Evolutionary conservation across 2,888 invertebrate genomes (phyloP), one percentile per base, ranked within the genome.

Genomic region (Coremacera marginata): DNA sequence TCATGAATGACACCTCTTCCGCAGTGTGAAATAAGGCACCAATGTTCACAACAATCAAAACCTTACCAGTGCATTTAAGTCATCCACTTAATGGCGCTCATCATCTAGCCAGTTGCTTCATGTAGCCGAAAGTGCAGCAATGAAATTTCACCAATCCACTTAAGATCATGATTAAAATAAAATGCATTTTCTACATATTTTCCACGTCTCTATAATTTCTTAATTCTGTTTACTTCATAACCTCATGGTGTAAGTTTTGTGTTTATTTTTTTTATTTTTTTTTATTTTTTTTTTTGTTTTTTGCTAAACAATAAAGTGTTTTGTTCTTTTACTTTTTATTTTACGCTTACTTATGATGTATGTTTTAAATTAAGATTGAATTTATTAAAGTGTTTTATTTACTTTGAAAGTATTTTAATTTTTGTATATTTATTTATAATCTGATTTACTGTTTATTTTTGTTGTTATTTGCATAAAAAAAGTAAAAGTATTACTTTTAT

Each of bases 131-230:
- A n/a, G n/a, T n/a, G n/a, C n/a, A n/a, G n/a, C n/a, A n/a, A n/a
- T n/a, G n/a, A n/a, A n/a, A n/a, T n/a, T 31, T 31, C 5, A 31
- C 5, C 31, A 4, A 31, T 31, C 31, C 27, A 25, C 60, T 27
- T n/a, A 63, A 25, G 8, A 16, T 16, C 3, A 16, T 34, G 19
- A 31, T 34, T 16, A 65, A 65, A 65, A 34, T 1, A 55, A 65
- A 65, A 37, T 82, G 82, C 81, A 82, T 79, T 82, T 78, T 82
- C 74, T 82, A 80, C 77, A 77, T 72, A 63, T 79, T 77, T 78
- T 80, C 63, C 79, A 76, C 65, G 80, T 79, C 34, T 62, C 19
- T 65, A 74, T 51, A 16, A n/a, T 49, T 68, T 51, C 27, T 60
- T 60, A 44, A 37, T 71, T 34, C 37, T 31, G 37, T 73, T 49